phyloP scores from a whole-genome alignment of 2,797 vertebrate species.

The Pangasius djambal region DNA sequence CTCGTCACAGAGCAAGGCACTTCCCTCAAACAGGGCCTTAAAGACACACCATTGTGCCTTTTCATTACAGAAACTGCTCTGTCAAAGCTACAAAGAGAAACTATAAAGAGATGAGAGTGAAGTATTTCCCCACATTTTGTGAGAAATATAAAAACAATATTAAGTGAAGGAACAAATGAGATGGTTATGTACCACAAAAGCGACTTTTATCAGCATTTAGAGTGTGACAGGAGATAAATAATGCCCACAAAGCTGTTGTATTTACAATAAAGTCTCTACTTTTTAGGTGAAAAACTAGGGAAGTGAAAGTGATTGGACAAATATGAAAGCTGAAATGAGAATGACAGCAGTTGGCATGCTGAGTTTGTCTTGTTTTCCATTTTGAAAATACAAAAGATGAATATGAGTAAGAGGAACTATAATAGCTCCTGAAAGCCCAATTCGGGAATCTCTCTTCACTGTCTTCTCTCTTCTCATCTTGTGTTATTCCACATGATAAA shows the following conservation, averaged over 20 bases:
- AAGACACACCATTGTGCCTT: slow-evolving; percentile 24
- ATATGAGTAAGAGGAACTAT: slow-evolving; percentile 45
- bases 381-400: slow-evolving; percentile 43
- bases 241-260: slow-evolving; percentile 33
- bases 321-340: slow-evolving; percentile 42
- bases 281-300: slow-evolving; percentile 37
- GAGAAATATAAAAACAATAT: slow-evolving; percentile 47
- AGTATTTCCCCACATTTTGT: slow-evolving; percentile 43
- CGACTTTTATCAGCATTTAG: slow-evolving; percentile 57
- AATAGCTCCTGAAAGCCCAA: slow-evolving; percentile 58
- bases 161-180: slow-evolving; percentile 48
- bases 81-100: slow-evolving; percentile 46
- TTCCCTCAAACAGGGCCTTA: slow-evolving; percentile 13
- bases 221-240: slow-evolving; percentile 54
- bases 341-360: slow-evolving; percentile 43
- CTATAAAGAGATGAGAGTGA: slow-evolving; percentile 36
- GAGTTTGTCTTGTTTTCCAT: slow-evolving; percentile 27
- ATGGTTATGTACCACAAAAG: slow-evolving; percentile 44
- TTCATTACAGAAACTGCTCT: slow-evolving; percentile 51
- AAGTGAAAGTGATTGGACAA: slow-evolving; percentile 43
- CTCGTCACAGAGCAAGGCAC: slow-evolving; percentile 17
- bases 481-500: slow-evolving; percentile 60
- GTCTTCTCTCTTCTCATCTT: slow-evolving; percentile 47
- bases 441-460: slow-evolving; percentile 42
- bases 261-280: slow-evolving; percentile 38